Base-by-base conservation (phyloP, 1,140 invertebrate genomes). In the Sminthurides bifidus region DNA sequence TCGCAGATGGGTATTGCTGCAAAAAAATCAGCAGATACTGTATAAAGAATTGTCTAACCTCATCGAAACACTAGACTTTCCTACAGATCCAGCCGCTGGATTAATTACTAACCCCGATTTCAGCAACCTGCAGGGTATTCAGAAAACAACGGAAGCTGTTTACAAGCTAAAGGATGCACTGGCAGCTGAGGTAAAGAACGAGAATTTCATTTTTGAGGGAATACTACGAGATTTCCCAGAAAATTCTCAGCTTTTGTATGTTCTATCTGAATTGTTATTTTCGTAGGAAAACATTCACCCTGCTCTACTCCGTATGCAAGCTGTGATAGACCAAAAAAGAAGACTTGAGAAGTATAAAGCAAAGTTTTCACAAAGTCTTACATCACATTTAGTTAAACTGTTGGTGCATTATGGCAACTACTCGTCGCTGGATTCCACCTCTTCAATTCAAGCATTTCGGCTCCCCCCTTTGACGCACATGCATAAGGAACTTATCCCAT, bases 361-460 rank as follows among this genome's bases (percentile, higher is more conserved):
- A n/a, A 84, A 83, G 71, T 92, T 95, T 71, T 84, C 87, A 10
- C 77, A 83, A 46, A 81, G 83, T 24, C 77, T 95, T 21, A 82
- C 81, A 33, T 76, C 88, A 33, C 87, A 94, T 72, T 73, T 96
- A 15, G 94, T 92, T 68, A 94, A 94, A 75, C 75, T 92, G 35
- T 92, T 95, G 59, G 90, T 93, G 68, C 87, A 93, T 74, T 79
- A 61, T 43, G 56, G 63, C 19, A 61, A 60, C 35, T 51, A 54
- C 45, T 64, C 52, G 19, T 64, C 59, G 12, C 41, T 64, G 40
- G 53, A 54, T 35, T 52, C 27, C 6, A 38, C 56, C 14, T 59
- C n/a, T 10, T 54, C 64, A 4, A 43, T 64, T 12, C 74, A 76
- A 63, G 79, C 81, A n/a, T 72, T 90, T 44, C 78, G 78, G 21